Base-by-base conservation (phyloP, 2,797 vertebrate genomes). In the Lacerta agilis region DNA sequence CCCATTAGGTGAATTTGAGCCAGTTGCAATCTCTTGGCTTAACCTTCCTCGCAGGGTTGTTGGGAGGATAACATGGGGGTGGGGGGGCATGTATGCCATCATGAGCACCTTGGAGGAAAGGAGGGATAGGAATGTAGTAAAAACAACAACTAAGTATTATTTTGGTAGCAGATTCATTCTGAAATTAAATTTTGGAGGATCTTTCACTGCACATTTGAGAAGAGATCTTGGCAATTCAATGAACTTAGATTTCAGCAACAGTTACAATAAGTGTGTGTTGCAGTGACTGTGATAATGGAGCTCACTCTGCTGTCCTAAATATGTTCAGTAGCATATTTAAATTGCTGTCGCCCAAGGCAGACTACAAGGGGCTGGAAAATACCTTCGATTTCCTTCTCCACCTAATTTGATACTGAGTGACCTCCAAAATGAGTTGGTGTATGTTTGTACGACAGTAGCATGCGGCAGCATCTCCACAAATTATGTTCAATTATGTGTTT, bases 261-360 rank as follows among this genome's bases (percentile, higher is more conserved):
- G 0, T 86, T 58, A 49, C 29, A 69, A 71, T 71, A 69, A 85
- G 58, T 64, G 49, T 61, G 33, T 76, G 8, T 66, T 77, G 27
- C 33, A 85, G 10, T 67, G 43, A 33, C 23, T 29, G 23, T 33
- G 75, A 82, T 38, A 79, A 67, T 79, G n/a, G 25, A 43, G 49
- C 27, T 85, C 38, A 72, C 61, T 87, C 49, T 85, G 71, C 72
- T 76, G 79, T 9, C 33, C 58, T 81, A 81, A 85, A 85, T 76
- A 85, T 3, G 43, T 82, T 88, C 89, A 90, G 89, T 89, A 87
- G 78, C 6, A 90, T 25, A 66, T 89, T 88, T 93, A 83, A 38
- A 61, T 89, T 33, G 77, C 9, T 78, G 0, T 73, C 8, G 23
- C 91, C 23, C 71, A 36, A 80, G 79, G 83, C 85, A 85, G 79